These are phyloP conservation scores for Drosophila carrolli DNA, from an alignment of 1,140 invertebrate genomes.

Conservation along the genomic window DNA sequence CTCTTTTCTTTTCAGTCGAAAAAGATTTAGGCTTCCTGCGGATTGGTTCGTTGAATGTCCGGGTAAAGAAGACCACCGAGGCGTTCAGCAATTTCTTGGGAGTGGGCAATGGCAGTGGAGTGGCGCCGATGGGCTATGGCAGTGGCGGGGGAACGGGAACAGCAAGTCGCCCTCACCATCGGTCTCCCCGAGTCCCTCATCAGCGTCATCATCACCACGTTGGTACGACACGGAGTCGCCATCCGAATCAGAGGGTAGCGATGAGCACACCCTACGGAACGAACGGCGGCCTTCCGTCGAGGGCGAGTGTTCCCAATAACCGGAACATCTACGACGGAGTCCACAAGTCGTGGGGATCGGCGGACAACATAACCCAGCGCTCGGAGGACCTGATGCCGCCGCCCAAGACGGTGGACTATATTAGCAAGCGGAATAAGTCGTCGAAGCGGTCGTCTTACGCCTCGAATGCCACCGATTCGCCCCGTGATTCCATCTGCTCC, in stretches of 20 bases:
- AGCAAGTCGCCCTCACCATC: constrained; percentile 78
- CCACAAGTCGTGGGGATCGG: constrained; percentile 94
- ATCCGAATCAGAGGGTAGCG: constrained; percentile 72
- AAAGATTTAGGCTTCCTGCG: constrained; percentile 94
- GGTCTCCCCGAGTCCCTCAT: constrained; percentile 84
- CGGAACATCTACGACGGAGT: constrained; percentile 85
- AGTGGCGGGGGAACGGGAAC: constrained; percentile 43
- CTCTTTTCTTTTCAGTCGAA: constrained; percentile 86
- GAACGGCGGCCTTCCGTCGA: constrained; percentile 49
- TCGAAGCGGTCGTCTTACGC: constrained; percentile 87
- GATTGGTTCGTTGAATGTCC: constrained; percentile 95
- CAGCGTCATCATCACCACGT: constrained; percentile 82
- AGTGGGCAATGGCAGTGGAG: constrained; percentile 87
- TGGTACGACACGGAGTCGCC: constrained; percentile 81
- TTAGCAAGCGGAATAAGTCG: constrained; percentile 86
- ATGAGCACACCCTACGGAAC: constrained; percentile 65
- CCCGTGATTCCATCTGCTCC: constrained; percentile 77
- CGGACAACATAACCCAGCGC: constrained; percentile 90
- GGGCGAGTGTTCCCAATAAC: constrained; percentile 71
- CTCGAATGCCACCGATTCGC: constrained; percentile 74
- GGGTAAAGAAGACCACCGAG: constrained; percentile 95
- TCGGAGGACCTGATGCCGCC: constrained; percentile 89
- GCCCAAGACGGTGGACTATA: constrained; percentile 87
- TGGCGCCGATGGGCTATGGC: constrained; percentile 48
- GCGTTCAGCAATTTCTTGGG: constrained; percentile 95